Conservation (phyloP, 2,888 invertebrate species). For the Pyrochroa serraticornis region DNA sequence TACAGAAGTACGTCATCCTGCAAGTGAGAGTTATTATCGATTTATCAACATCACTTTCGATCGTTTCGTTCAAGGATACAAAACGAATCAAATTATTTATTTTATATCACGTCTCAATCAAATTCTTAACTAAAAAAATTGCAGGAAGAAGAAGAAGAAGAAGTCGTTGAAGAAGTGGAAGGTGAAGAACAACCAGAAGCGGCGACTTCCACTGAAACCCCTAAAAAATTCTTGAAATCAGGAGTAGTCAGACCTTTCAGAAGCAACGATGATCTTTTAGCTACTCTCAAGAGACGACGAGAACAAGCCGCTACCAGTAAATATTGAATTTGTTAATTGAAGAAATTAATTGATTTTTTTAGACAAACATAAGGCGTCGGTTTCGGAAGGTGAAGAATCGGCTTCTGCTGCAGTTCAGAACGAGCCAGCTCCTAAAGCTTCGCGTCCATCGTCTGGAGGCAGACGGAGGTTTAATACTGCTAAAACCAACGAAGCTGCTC, state of each 20-base stretch:
- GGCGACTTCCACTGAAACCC: constrained; percentile 71
- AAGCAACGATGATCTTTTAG: constrained; percentile 77
- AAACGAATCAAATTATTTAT: constrained; percentile 11
- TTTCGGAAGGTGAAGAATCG: constrained; percentile 37
- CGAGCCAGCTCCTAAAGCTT: constrained; percentile 33
- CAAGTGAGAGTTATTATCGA: constrained; percentile 28
- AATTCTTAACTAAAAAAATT: constrained; percentile 16
- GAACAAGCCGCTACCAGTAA: constrained; percentile 70
- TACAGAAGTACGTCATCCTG: constrained; percentile 12
- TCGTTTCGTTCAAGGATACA: constrained; percentile 15
- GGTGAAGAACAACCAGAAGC: constrained; percentile 64
- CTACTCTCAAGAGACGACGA: constrained; percentile 73
- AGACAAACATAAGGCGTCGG: constrained; percentile 44
- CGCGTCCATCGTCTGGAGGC: constrained; percentile 30
- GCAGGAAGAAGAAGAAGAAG: constrained; percentile 57
- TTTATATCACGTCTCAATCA: constrained; percentile 17
- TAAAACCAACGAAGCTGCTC: constrained; percentile 34
- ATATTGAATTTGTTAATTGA: neutral
- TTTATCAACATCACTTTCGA: constrained; percentile 22
- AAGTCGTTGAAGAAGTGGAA: constrained; percentile 63
- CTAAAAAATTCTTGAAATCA: constrained; percentile 69
- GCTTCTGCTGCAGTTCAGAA: constrained; percentile 37
- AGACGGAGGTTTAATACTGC: constrained; percentile 40
- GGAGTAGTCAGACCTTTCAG: constrained; percentile 77
- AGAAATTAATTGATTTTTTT: constrained; percentile 14